Percentiles rank a stretch among this genome's conserved stretches.
Evolutionary conservation across 2,113 vertebrate species (phyloP).

Genomic region (Atrichornis clamosus): DNA sequence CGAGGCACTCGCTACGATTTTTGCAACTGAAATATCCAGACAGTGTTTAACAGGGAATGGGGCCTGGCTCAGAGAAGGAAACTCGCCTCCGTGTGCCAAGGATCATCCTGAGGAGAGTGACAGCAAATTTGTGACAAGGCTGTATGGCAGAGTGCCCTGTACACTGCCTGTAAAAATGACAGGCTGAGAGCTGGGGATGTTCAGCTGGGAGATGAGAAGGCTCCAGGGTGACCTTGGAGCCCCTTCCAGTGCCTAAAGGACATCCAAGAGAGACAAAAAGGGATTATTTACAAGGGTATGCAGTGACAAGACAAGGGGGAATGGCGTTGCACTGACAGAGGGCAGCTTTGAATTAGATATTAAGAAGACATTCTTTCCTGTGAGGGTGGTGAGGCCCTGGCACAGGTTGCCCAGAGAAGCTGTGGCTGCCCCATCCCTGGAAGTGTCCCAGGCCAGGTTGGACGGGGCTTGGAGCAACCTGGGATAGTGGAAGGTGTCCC

Average conservation of each 20-base stretch:
- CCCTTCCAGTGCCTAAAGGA: neutral
- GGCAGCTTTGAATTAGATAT: neutral
- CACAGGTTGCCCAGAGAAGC: neutral
- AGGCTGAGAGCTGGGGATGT: neutral
- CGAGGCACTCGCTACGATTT: fast-evolving
- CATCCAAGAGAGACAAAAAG: neutral
- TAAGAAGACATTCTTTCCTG: neutral
- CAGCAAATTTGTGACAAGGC: neutral
- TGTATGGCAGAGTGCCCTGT: neutral
- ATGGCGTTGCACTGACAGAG: neutral
- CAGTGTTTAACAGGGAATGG: neutral
- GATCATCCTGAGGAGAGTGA: neutral
- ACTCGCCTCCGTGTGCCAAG: fast-evolving
- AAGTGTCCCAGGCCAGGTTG: neutral
- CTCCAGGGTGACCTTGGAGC: neutral
- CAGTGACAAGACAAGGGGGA: neutral
- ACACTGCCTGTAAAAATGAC: neutral
- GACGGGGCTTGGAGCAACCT: neutral
- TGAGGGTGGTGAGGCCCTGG: neutral
- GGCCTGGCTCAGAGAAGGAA: neutral
- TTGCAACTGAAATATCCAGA: neutral
- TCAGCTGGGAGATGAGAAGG: neutral
- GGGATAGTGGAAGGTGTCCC: neutral
- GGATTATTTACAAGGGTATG: neutral
- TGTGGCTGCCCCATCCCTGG: neutral